Evolutionary conservation across 2,797 vertebrate species (phyloP).

Genomic region (Natrix natrix): DNA sequence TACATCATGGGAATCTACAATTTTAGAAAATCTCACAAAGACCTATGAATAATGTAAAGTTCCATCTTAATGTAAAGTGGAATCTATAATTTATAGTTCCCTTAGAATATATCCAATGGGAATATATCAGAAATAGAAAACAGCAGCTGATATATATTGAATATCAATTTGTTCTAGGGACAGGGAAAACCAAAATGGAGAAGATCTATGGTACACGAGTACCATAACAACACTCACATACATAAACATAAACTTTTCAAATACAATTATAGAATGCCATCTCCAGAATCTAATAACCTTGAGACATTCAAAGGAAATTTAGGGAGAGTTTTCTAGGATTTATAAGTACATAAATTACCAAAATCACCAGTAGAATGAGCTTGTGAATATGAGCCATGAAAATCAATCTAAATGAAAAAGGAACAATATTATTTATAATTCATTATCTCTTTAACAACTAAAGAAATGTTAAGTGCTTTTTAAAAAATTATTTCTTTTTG

Average conservation of each 20-base stretch:
- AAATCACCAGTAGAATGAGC: conserved; percentile 75
- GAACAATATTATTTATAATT: conserved; percentile 33
- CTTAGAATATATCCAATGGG: background rate
- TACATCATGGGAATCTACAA: background rate
- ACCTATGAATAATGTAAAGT: background rate
- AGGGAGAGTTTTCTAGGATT: background rate
- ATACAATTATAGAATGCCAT: background rate
- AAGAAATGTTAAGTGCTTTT: background rate
- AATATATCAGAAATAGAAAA: conserved; percentile 7
- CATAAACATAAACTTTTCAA: background rate
- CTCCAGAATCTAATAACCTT: background rate
- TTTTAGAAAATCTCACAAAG: background rate
- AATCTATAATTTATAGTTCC: background rate
- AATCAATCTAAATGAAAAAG: conserved; percentile 71
- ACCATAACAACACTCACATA: background rate
- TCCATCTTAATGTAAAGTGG: background rate
- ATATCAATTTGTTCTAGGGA: background rate
- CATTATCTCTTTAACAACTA: background rate
- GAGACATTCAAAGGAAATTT: background rate
- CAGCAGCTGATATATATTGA: background rate
- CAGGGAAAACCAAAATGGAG: background rate
- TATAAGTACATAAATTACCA: conserved; percentile 65
- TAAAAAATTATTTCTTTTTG: background rate
- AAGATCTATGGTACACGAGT: background rate
- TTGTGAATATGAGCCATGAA: conserved; percentile 71